phyloP scores from a whole-genome alignment of 2,888 invertebrate genomes.

The Congeria kusceri region DNA sequence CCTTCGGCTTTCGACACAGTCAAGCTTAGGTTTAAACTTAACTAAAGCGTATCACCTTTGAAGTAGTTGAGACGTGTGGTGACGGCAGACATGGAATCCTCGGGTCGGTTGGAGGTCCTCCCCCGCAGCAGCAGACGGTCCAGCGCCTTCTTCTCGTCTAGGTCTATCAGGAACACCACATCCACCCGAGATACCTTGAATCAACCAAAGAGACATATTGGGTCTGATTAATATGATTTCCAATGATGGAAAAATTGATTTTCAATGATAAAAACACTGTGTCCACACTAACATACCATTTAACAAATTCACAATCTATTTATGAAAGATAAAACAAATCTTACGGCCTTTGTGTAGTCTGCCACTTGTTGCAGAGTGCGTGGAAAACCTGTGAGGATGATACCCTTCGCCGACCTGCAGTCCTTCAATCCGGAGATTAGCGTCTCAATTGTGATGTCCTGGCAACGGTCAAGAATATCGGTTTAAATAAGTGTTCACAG shows the following conservation, averaged over 20 bases:
- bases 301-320: neutral
- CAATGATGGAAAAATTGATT: too few relatives aligned
- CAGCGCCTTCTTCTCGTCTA: slow-evolving; percentile 77
- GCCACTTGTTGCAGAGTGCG: slow-evolving; percentile 84
- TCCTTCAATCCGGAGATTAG: slow-evolving; percentile 80
- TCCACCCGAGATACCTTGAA: slow-evolving; percentile 78
- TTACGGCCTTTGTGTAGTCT: slow-evolving; percentile 80
- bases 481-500: neutral
- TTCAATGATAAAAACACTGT: too few relatives aligned
- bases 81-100: slow-evolving; percentile 74
- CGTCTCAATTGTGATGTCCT: slow-evolving; percentile 85
- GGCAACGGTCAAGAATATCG: slow-evolving; percentile 40
- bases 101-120: slow-evolving; percentile 61
- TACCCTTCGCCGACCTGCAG: slow-evolving; percentile 83
- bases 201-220: too few relatives aligned
- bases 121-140: slow-evolving; percentile 72
- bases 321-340: slow-evolving; percentile 15
- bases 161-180: slow-evolving; percentile 81
- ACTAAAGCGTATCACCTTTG: slow-evolving; percentile 68
- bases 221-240: too few relatives aligned
- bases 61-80: slow-evolving; percentile 73
- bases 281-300: neutral
- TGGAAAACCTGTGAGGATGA: slow-evolving; percentile 86
- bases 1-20: too few relatives aligned
- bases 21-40: too few relatives aligned